phyloP scores from a whole-genome alignment of 2,113 vertebrate genomes.

The Eira barbara region DNA sequence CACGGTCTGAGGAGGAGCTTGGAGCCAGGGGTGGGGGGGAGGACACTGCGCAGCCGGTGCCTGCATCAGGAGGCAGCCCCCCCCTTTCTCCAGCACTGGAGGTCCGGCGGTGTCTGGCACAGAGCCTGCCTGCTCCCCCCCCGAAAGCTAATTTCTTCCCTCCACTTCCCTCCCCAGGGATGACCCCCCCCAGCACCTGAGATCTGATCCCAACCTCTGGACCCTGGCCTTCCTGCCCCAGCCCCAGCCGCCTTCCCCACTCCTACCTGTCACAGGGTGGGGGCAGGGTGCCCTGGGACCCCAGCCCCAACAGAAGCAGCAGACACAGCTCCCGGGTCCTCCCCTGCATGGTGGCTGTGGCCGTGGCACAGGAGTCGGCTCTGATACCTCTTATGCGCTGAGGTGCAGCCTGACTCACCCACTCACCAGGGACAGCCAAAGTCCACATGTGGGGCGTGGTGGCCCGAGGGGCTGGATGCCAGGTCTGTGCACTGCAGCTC shows the following conservation, averaged over 20 bases:
- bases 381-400: not conserved
- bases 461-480: fast-evolving
- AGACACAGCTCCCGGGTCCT: not conserved
- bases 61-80: fast-evolving
- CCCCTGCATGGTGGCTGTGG: not conserved
- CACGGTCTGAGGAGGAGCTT: not conserved
- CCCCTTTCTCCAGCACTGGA: not conserved
- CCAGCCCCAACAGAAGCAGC: constrained; percentile 52
- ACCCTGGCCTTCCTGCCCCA: not conserved
- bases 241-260: not conserved
- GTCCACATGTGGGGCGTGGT: constrained; percentile 37
- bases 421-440: not conserved
- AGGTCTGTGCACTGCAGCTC: fast-evolving
- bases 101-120: not conserved
- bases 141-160: too few relatives aligned
- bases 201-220: not conserved
- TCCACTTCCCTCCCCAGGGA: not conserved
- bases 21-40: fast-evolving
- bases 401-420: not conserved
- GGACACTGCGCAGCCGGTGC: too few relatives aligned
- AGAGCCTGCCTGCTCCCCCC: not conserved
- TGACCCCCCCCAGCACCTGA: not conserved
- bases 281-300: constrained; percentile 20
- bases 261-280: constrained; percentile 63
- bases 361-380: not conserved